Evolutionary conservation across 2,113 vertebrate species (phyloP).

Genomic region (Tichodroma muraria): DNA sequence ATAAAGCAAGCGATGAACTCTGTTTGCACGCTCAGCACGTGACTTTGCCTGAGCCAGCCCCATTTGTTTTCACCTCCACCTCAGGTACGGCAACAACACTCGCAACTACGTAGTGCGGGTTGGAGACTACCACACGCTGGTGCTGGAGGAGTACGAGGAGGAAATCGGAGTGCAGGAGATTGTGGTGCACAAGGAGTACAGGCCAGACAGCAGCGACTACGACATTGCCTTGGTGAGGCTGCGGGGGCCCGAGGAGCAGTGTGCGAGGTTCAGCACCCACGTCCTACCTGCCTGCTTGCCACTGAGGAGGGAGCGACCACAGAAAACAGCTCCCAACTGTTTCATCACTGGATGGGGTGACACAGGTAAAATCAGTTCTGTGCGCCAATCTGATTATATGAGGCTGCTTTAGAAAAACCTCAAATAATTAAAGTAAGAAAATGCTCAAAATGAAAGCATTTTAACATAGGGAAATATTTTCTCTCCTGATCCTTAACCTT

Average conservation of each 20-base stretch:
- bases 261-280: conserved; percentile 78
- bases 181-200: conserved; percentile 80
- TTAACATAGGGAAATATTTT: not conserved
- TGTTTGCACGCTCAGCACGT: not conserved
- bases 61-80: not conserved
- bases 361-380: conserved; percentile 80
- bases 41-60: not conserved
- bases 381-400: not conserved
- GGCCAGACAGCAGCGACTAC: conserved; percentile 83
- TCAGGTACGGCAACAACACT: conserved; percentile 89
- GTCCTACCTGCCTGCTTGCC: conserved; percentile 91
- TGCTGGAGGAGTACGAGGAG: conserved; percentile 91
- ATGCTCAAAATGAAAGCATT: not conserved
- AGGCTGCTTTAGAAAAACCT: not conserved
- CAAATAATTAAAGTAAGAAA: not conserved
- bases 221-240: conserved; percentile 89
- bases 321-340: conserved; percentile 85
- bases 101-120: conserved; percentile 85
- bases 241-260: conserved; percentile 73
- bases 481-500: not conserved
- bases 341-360: conserved; percentile 97
- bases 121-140: conserved; percentile 92
- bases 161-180: conserved; percentile 84
- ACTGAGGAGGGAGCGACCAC: conserved; percentile 76
- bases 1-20: not conserved